These are phyloP conservation scores for Varanus salvator DNA, from an alignment of 2,113 vertebrate species.

Conservation along the genomic window DNA sequence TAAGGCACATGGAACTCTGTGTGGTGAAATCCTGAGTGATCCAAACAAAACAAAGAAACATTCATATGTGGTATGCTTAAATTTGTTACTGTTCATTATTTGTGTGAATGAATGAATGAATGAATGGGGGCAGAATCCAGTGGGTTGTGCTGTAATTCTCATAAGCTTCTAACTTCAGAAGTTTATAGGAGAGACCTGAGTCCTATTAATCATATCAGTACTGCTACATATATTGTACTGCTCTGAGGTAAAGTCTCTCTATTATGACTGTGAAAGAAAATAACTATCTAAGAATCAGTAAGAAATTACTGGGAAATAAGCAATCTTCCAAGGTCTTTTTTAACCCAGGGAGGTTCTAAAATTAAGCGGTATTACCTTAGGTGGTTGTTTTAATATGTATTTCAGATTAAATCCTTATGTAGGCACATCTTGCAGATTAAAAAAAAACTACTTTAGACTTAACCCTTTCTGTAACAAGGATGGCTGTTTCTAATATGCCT, in stretches of 20 bases:
- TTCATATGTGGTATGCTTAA: no score
- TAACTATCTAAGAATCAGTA: neutral
- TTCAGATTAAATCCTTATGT: constrained; percentile 18
- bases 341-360: neutral
- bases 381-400: constrained; percentile 5
- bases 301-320: neutral
- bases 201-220: neutral
- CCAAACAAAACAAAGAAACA: no score
- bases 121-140: no score
- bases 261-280: constrained; percentile 19
- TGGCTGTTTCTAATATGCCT: constrained; percentile 13
- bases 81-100: no score
- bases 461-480: neutral
- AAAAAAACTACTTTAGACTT: neutral
- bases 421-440: neutral
- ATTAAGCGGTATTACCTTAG: constrained; percentile 8
- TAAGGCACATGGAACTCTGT: no score
- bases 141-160: no score
- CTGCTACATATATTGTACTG: neutral
- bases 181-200: no score
- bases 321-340: neutral
- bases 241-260: neutral
- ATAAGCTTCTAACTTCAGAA: no score
- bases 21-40: no score
- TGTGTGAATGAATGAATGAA: no score